Base-by-base conservation (phyloP, 2,888 invertebrate species). In the Epirrita christyi region DNA sequence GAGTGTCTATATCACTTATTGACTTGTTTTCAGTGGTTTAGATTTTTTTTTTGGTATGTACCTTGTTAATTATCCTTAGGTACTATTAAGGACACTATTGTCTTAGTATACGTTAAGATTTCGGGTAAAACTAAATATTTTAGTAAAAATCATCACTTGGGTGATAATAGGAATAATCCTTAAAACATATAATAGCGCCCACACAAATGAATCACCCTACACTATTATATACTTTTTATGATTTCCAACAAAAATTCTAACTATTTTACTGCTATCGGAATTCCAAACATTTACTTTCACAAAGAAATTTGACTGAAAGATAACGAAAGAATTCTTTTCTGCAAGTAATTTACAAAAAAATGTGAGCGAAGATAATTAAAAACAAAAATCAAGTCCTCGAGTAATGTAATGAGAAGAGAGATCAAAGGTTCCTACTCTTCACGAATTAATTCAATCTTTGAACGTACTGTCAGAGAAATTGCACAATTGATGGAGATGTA, bases 381-480 rank as follows among this genome's bases (percentile, higher is more conserved):
- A 59, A 48, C 42, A 52, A 59, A 64, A 63, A 63, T 48, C 54
- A 49, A 46, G 46, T 43, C 44, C 3, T 29, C 48, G 32, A n/a
- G 49, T 59, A 61, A 58, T 59, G 52, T 55, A 52, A 51, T 37
- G 56, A 49, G 56, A 59, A 34, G 50, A 14, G 46, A 58, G 58
- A 63, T 65, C 65, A 65, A 61, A 65, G 55, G 32, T 29, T n/a
- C n/a, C n/a, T n/a, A 13, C 49, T 51, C 38, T 46, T 57, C 54
- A 59, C 49, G 52, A 61, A 65, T 61, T 65, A 63, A 65, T 63
- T 65, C 48, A 61, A 59, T 60, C 53, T 55, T 40, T 37, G 29
- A 21, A 14, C 8, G 56, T 60, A 57, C 63, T 49, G 42, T 38
- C 15, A 15, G 6, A 8, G 38, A 13, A 14, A 38, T 13, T 14